phyloP scores from a whole-genome alignment of 23 tunicate species.

The Ascidia mentula region DNA sequence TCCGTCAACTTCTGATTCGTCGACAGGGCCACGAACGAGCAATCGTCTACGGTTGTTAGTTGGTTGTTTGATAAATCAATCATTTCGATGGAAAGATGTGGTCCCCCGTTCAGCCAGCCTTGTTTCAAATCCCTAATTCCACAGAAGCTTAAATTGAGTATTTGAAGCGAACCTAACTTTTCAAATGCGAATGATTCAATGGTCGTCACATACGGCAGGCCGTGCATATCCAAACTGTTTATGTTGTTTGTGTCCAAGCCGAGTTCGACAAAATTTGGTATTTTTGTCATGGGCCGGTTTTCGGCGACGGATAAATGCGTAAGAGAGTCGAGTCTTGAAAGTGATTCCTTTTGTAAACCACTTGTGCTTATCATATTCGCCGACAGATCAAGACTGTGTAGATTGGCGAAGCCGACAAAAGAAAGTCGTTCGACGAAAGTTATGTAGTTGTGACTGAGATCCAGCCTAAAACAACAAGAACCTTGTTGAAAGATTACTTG shows the following conservation, averaged over 20 bases:
- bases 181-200: constrained; percentile 20
- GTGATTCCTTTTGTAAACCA: constrained; percentile 24
- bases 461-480: constrained; percentile 40
- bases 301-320: constrained; percentile 24
- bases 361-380: constrained; percentile 16
- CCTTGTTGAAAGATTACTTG: too few species aligned
- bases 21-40: constrained; percentile 35
- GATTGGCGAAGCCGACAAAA: constrained; percentile 19
- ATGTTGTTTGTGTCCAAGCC: constrained; percentile 20
- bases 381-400: constrained; percentile 50
- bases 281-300: constrained; percentile 17
- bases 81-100: constrained; percentile 26
- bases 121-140: constrained; percentile 30
- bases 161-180: constrained; percentile 10
- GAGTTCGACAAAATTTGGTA: constrained; percentile 22
- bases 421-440: constrained; percentile 17
- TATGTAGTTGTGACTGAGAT: constrained; percentile 57
- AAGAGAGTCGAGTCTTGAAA: background rate
- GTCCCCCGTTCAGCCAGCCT: constrained; percentile 85
- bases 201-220: constrained; percentile 1
- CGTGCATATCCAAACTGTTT: constrained; percentile 28
- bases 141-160: constrained; percentile 53
- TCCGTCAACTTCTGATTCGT: background rate
- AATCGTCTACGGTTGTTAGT: constrained; percentile 2
- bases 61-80: constrained; percentile 60